Conservation (phyloP, 2,888 invertebrate genomes). For the Acrobasis suavella region DNA sequence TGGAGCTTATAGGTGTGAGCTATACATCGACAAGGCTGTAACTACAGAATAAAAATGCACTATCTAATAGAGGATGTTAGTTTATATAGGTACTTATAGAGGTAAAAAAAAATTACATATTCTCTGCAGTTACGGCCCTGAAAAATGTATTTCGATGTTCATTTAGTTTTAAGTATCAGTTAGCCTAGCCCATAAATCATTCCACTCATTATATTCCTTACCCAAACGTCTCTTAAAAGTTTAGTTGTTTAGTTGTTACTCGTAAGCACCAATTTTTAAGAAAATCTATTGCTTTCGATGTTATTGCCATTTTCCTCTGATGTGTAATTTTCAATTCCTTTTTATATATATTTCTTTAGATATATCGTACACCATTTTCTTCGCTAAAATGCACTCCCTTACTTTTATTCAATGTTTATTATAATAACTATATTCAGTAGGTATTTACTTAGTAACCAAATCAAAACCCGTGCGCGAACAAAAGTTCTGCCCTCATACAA, state of each 20-base stretch:
- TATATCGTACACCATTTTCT: conserved; percentile 8
- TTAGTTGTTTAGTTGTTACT: conserved; percentile 13
- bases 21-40: conserved; percentile 26
- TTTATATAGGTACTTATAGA: no score
- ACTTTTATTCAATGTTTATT: conserved; percentile 1
- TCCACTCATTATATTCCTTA: neutral
- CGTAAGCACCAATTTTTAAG: conserved; percentile 14
- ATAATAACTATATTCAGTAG: neutral
- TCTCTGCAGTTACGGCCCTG: conserved; percentile 26
- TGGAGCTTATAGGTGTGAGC: conserved; percentile 33
- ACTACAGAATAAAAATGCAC: neutral
- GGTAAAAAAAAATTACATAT: neutral
- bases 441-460: no score
- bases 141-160: neutral
- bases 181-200: conserved; percentile 14
- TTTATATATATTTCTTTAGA: conserved; percentile 1
- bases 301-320: conserved; percentile 12
- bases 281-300: conserved; percentile 26
- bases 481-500: no score
- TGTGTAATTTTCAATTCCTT: conserved; percentile 1
- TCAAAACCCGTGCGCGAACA: no score
- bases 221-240: neutral
- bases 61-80: neutral
- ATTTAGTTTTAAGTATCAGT: neutral
- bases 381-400: conserved; percentile 11